Evolutionary conservation across 2,113 vertebrate genomes (phyloP), one percentile per base, ranked within the genome.

Genomic region (Mobula hypostoma): DNA sequence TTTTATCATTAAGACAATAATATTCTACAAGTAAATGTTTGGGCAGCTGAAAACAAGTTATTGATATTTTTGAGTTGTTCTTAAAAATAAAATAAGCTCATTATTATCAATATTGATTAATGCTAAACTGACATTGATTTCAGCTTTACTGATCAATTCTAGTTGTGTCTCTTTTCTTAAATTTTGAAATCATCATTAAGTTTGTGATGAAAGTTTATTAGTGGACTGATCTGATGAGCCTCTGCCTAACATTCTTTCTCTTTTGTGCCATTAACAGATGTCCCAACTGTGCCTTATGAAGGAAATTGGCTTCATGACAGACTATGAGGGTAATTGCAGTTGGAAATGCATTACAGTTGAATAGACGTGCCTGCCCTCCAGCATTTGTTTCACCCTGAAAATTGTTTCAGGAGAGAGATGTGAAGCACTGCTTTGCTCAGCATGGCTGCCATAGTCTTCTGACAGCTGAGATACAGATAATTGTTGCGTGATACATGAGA

Each of bases 251-350:
- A 48, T 72, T 93, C 66, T 74, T 93, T 5, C 66, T 93, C 36
- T 74, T 93, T 74, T 93, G 91, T 93, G 91, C 40, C 91, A 72
- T 74, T 76, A 93, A 93, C 91, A 74, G 70, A 74, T 93, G 91
- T 74, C 66, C 70, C 91, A 40, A 74, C 72, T 93, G 91, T 24
- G 24, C 70, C 68, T 74, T 74, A 74, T 93, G 91, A 93, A 93
- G 91, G 91, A 93, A 93, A 93, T 93, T 93, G 91, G 70, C 91
- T 93, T 93, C 91, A 93, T 93, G 91, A 93, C 91, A 93, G 91
- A 93, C 91, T 93, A 93, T 74, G 70, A 93, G 91, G 91, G 68
- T 93, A 93, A 93, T 93, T 93, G 91, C 70, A 93, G 91, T 93
- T 74, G 91, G 91, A 93, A 93, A 93, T 56, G 70, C 91, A 93